Base-by-base conservation (phyloP, 1,140 invertebrate genomes). In the Melanaphis sacchari region DNA sequence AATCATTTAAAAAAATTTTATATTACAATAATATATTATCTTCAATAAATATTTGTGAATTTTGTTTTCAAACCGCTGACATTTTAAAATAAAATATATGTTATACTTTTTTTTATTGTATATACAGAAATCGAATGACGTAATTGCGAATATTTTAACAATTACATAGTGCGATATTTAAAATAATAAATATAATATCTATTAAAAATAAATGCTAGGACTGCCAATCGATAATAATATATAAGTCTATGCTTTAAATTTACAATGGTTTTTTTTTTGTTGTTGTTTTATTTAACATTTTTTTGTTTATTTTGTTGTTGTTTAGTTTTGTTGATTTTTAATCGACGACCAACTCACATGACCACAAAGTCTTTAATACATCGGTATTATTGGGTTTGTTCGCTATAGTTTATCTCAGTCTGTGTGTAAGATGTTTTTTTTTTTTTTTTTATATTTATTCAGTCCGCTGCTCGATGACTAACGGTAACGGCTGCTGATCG, bases 401-500 rank as follows among this genome's bases (percentile, higher is more conserved):
- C 89, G 40, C 52, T 90, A 88, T 88, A 66, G 89, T 90, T 41
- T 59, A 90, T 90, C 89, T 90, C 89, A 90, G 89, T 90, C 89
- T 90, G 89, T 52, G 46, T 41, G 89, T 26, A n/a, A 38, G 54
- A n/a, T 15, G 46, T 91, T 6, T 26, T 59, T 54, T 59, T 40
- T 93, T n/a, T n/a, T n/a, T n/a, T n/a, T n/a, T n/a, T n/a, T n/a
- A n/a, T n/a, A n/a, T n/a, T n/a, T 76, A 94, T 88, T 94, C 94
- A n/a, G 91, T 94, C 59, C 94, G 91, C n/a, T 94, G 93, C 66
- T 94, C 94, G 38, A 94, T 90, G 43, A 94, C 94, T 85, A 94
- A 93, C 24, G 94, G 94, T 46, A 94, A 54, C 66, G 94, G 94
- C 40, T 94, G 94, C 26, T 94, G 91, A 66, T 93, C 91, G 91